phyloP scores from a whole-genome alignment of 92 coral and sea anemone species.

The Umimayanthus chanpuru region DNA sequence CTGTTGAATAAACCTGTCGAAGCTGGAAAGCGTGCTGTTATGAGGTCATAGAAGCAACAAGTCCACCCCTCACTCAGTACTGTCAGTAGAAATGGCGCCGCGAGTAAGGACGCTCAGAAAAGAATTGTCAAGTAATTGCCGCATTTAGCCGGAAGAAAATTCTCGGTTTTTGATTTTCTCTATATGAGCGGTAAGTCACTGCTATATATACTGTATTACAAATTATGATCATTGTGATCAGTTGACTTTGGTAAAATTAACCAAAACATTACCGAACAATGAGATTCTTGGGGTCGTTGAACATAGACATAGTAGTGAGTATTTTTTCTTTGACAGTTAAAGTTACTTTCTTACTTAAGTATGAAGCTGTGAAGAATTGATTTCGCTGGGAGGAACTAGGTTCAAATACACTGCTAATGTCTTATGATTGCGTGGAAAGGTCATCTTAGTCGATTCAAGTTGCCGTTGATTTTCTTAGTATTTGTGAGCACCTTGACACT shows the following conservation, averaged over 20 bases:
- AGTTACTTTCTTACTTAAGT: neutral
- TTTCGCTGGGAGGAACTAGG: neutral
- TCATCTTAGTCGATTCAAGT: neutral
- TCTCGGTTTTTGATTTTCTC: neutral
- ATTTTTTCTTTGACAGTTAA: neutral
- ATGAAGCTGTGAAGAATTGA: neutral
- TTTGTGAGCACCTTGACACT: neutral
- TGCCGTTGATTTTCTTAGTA: neutral
- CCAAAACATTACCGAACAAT: neutral
- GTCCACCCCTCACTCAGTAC: conserved; percentile 1
- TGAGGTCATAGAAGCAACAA: conserved; percentile 30
- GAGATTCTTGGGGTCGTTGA: neutral
- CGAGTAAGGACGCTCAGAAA: neutral
- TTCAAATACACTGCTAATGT: neutral
- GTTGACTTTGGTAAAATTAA: neutral
- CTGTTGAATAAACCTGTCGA: conserved; percentile 30
- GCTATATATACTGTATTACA: neutral
- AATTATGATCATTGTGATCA: neutral
- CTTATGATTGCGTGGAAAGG: neutral
- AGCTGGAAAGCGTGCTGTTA: neutral
- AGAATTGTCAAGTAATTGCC: conserved; percentile 8
- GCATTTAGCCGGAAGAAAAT: neutral
- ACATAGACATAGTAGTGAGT: neutral
- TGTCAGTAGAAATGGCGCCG: neutral
- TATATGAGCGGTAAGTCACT: neutral